Evolutionary conservation across 2,113 vertebrate species (phyloP), one percentile per base, ranked within the genome.

Genomic region (Chaetura pelagica): DNA sequence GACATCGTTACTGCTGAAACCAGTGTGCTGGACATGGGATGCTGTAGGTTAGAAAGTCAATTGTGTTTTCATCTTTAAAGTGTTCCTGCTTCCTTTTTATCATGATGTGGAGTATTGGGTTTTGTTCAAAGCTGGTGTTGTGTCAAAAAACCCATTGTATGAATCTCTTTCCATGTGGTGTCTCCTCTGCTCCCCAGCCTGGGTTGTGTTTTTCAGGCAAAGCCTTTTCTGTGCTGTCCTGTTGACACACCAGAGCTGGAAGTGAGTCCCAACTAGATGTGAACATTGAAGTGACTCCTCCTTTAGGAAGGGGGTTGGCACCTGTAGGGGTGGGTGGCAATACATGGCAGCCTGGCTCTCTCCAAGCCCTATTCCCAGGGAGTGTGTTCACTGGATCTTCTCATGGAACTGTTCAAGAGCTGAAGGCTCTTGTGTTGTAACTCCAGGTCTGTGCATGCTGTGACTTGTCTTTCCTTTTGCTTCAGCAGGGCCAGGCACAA

Each of bases 401-500:
- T 38, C 59, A 15, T 26, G 71, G 89, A 66, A 32, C 74, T 4
- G 0, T 40, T 44, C 24, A 4, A 23, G 69, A 71, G 58, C 87
- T 40, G 12, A 29, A 66, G 35, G 24, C 79, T 49, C 0, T 0
- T 19, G 21, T 73, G 76, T 46, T 2, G 12, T 57, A 83, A 78
- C 30, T 34, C 23, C 4, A 0, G 18, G 22, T 66, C 74, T 22
- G 3, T 12, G n/a, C 32, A 0, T 66, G 59, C 49, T 42, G 2
- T 4, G 1, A 32, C 74, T 42, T 32, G 71, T 35, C 27, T 68
- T 52, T 20, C 30, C 80, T 62, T 62, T 5, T 19, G 23, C 57
- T 59, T 42, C 12, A 5, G 19, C n/a, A 34, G 15, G 55, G 34
- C 51, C 34, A 15, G 76, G 27, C 61, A 7, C n/a, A 21, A 10